Evolutionary conservation across 2,113 vertebrate species (phyloP), one percentile per base, ranked within the genome.

Genomic region (Helogale parvula): DNA sequence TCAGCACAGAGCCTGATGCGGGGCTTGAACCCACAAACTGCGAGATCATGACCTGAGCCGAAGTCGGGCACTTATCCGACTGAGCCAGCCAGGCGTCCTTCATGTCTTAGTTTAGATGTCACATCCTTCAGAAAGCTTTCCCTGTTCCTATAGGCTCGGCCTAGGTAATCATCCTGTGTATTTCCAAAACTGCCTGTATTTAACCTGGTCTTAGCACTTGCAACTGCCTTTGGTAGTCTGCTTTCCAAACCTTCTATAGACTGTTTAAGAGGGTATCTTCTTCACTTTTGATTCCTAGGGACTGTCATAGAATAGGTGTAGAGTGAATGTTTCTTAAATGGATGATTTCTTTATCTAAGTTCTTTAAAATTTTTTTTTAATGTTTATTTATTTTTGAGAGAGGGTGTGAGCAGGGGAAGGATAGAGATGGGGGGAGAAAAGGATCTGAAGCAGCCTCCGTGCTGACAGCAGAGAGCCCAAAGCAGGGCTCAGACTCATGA

Each of bases 271-370:
- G 41, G 41, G 19, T 54, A 8, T 74, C 41, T 35, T 82, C 13
- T 88, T 83, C 15, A 50, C 11, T 17, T 96, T 92, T 66, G 52
- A 54, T 83, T 79, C 17, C 50, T 21, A 68, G 41, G 8, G 11
- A 7, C 76, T 82, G 3, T 92, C 31, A 80, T 80, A 94, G n/a
- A 65, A 63, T 85, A 65, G 41, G 12, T 92, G 1, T 50, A 38
- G 50, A 80, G 12, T 84, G 80, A 93, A 66, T 91, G 65, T 77
- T 83, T 83, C 41, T 72, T 94, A 35, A 89, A 80, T 85, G 52
- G 54, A 60, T 90, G 66, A 83, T 69, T 96, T n/a, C 6, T 87
- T 94, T 88, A 35, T 87, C 33, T 77, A 63, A 82, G 31, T 23
- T 63, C 9, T 60, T 57, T 60, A 9, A 60, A 23, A 60, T 1